Conservation (phyloP, 2,113 vertebrate species). For the Cavia aperea region DNA sequence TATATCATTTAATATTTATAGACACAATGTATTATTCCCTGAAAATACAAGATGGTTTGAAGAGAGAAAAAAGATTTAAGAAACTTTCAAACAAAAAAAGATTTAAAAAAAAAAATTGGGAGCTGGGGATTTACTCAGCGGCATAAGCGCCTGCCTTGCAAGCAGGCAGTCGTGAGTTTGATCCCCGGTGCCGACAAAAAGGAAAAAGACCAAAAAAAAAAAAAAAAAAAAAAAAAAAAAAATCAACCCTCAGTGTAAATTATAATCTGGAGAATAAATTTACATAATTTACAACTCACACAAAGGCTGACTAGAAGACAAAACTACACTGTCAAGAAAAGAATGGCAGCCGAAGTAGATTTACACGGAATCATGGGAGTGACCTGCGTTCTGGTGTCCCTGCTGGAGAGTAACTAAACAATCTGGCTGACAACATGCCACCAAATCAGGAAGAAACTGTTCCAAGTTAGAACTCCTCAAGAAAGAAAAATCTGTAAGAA, state of each 20-base stretch:
- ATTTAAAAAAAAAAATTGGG: background rate
- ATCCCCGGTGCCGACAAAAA: too few relatives aligned
- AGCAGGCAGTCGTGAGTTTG: too few relatives aligned
- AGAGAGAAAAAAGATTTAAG: background rate
- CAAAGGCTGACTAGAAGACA: background rate
- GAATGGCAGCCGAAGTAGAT: background rate
- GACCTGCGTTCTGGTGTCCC: background rate
- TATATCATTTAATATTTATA: constrained; percentile 37
- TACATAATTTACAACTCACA: background rate
- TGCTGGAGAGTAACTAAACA: background rate
- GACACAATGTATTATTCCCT: constrained; percentile 23
- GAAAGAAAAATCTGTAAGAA: background rate
- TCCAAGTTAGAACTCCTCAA: background rate
- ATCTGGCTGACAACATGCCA: background rate
- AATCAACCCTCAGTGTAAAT: background rate
- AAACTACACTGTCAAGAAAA: background rate
- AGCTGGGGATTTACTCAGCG: too few relatives aligned
- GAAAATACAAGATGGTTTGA: background rate
- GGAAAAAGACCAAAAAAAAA: too few relatives aligned
- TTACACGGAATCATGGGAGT: background rate
- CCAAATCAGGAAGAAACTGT: background rate
- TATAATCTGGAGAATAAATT: background rate
- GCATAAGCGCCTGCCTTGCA: too few relatives aligned
- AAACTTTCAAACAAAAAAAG: background rate
- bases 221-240: background rate